Conservation (phyloP, 2,888 invertebrate species). For the Sussaba pulchella region DNA sequence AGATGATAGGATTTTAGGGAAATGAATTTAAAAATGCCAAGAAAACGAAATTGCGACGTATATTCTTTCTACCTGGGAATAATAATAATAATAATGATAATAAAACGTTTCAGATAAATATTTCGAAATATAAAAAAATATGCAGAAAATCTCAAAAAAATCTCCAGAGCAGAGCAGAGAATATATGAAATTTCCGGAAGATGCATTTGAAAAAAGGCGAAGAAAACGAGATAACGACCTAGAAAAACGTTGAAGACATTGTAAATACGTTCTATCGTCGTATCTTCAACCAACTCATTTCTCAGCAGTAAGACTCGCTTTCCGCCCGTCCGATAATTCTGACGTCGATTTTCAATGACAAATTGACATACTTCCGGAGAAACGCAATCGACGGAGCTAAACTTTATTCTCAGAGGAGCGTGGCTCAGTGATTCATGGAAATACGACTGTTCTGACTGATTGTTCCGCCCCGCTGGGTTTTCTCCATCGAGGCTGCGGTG, state of each 20-base stretch:
- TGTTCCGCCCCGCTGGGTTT: background rate
- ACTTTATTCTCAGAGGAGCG: constrained; percentile 28
- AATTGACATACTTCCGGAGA: constrained; percentile 40
- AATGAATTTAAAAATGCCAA: no score
- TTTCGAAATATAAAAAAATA: no score
- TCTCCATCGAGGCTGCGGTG: constrained; percentile 8
- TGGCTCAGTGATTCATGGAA: constrained; percentile 31
- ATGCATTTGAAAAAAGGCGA: no score
- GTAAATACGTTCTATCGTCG: background rate
- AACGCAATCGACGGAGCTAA: constrained; percentile 18
- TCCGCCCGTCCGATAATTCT: background rate
- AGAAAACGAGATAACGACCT: background rate
- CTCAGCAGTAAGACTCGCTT: background rate
- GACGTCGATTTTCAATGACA: constrained; percentile 36
- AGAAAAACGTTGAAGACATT: background rate
- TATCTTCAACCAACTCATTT: background rate
- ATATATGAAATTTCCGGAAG: background rate
- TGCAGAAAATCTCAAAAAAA: no score
- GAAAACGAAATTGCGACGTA: no score
- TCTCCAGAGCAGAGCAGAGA: background rate
- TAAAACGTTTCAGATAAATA: no score
- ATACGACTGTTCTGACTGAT: constrained; percentile 26
- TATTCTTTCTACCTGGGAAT: no score
- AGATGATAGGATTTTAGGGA: no score
- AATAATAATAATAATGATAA: no score